These are phyloP conservation scores for Nebria salina DNA, from an alignment of 2,888 invertebrate species.

Conservation along the genomic window DNA sequence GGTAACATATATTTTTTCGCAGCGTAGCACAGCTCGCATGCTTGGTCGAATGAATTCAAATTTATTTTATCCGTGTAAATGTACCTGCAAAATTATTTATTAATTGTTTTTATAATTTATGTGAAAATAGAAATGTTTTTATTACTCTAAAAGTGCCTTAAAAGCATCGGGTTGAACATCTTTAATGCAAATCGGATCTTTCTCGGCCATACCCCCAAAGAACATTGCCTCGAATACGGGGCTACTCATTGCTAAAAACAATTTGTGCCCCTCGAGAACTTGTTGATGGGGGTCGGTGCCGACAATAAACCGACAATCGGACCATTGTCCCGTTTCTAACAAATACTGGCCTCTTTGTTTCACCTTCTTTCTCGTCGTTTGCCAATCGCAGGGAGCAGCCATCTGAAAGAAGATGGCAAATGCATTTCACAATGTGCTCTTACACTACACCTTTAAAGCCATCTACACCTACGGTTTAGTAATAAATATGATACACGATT, in stretches of 20 bases:
- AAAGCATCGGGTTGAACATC: constrained; percentile 90
- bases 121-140: constrained; percentile 3
- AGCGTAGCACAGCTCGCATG: constrained; percentile 87
- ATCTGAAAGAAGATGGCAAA: constrained; percentile 56
- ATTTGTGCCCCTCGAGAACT: constrained; percentile 78
- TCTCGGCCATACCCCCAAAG: constrained; percentile 83
- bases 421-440: neutral
- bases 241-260: constrained; percentile 86
- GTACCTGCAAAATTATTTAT: constrained; percentile 65
- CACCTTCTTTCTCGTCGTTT: constrained; percentile 75
- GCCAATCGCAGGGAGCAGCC: constrained; percentile 77
- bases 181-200: constrained; percentile 78
- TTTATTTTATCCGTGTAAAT: constrained; percentile 85
- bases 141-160: constrained; percentile 79
- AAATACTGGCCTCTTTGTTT: constrained; percentile 79
- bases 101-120: neutral
- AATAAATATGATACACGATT: neutral
- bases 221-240: constrained; percentile 92
- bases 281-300: constrained; percentile 81
- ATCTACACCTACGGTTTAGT: neutral
- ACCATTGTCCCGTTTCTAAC: constrained; percentile 83
- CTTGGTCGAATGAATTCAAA: constrained; percentile 84
- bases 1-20: constrained; percentile 91
- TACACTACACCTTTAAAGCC: neutral
- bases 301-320: constrained; percentile 84